Base-by-base conservation (phyloP, 2,888 invertebrate species). In the Tipula confusa region DNA sequence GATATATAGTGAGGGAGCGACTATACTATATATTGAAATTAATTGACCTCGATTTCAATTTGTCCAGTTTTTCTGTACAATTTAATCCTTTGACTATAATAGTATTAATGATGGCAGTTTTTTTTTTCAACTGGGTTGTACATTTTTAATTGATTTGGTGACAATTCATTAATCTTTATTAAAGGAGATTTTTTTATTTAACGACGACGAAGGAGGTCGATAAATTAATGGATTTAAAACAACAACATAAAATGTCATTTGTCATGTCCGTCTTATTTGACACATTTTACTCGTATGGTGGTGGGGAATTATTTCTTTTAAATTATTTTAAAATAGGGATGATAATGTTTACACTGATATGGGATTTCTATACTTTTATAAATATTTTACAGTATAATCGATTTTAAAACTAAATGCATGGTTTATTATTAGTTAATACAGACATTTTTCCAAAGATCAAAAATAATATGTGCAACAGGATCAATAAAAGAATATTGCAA, bases 101-200 rank as follows among this genome's bases (percentile, higher is more conserved):
- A 43, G 43, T n/a, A 43, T 43, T 43, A 43, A 64, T 64, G 11
- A 64, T 24, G 24, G 9, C 24, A 9, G 24, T 64, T 64, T n/a
- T 6, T 43, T 43, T 43, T 4, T 15, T 43, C n/a, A n/a, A n/a
- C n/a, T n/a, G n/a, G n/a, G 9, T 36, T 38, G 9, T 38, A 38
- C n/a, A 43, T 43, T 43, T 64, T 64, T 64, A 64, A 64, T 64
- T 64, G 64, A 64, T 64, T 64, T 64, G 64, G 64, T 64, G 64
- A 64, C 64, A 64, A 64, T 64, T 64, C 64, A 64, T 64, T 64
- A 64, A 64, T 64, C 64, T 64, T 64, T 64, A 64, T 64, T 64
- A 64, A 64, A 64, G 64, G 64, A 64, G 64, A 64, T 64, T 64
- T 64, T 64, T 64, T 24, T n/a, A n/a, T n/a, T n/a, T n/a, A n/a